These are phyloP conservation scores for Onychomys leucogaster DNA, from an alignment of 2,797 vertebrate genomes.

Conservation along the genomic window DNA sequence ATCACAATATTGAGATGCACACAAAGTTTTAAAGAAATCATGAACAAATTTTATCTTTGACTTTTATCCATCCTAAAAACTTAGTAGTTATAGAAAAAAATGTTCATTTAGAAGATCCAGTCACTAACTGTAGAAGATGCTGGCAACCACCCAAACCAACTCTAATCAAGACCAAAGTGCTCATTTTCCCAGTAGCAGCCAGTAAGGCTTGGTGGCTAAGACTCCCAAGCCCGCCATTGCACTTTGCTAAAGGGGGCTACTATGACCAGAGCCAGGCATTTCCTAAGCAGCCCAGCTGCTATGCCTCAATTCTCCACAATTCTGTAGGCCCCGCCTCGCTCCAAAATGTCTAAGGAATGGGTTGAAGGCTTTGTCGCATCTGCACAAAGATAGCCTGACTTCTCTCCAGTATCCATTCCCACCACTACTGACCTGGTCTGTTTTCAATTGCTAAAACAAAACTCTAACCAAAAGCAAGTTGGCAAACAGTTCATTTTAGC, in stretches of 20 bases:
- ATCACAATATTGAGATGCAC: conserved; percentile 2
- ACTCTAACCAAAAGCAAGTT: neutral
- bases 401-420: neutral
- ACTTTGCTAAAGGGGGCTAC: neutral
- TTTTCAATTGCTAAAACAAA: neutral
- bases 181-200: neutral
- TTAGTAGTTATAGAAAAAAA: neutral
- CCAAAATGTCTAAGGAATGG: neutral
- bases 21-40: conserved; percentile 30
- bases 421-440: neutral
- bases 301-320: neutral
- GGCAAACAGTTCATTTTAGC: neutral
- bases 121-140: neutral
- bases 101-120: neutral
- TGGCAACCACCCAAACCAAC: neutral
- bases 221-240: neutral
- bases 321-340: neutral
- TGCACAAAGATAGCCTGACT: neutral
- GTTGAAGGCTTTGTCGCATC: neutral
- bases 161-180: neutral
- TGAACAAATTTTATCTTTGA: conserved; percentile 3
- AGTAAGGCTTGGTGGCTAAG: neutral
- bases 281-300: neutral
- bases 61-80: conserved; percentile 25
- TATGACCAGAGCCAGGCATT: neutral